These are phyloP conservation scores for rat (Rattus norvegicus) DNA, from an alignment of 2,113 vertebrate genomes.

Conservation along the genomic window GRCr8 NC_086027.1:108902001-108902500, in stretches of 20 bases:
- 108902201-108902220: not conserved
- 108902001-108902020: not conserved
- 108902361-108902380: not conserved
- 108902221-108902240: not conserved
- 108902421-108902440: not conserved
- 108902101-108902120: accelerated
- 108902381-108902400: not conserved
- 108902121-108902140: not conserved
- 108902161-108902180: not conserved
- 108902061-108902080: not conserved
- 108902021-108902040: not conserved
- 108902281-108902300: not conserved
- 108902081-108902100: not conserved
- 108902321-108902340: not conserved
- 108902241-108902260: too few relatives aligned
- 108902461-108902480: not conserved
- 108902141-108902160: not conserved
- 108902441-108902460: not conserved
- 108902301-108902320: not conserved
- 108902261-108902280: not conserved
- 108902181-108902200: not conserved
- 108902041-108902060: not conserved
- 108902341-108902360: not conserved
- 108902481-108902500: not conserved
- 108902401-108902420: not conserved